Evolutionary conservation across 2,113 vertebrate species (phyloP).

Genomic region (Mormoops blainvillei): DNA sequence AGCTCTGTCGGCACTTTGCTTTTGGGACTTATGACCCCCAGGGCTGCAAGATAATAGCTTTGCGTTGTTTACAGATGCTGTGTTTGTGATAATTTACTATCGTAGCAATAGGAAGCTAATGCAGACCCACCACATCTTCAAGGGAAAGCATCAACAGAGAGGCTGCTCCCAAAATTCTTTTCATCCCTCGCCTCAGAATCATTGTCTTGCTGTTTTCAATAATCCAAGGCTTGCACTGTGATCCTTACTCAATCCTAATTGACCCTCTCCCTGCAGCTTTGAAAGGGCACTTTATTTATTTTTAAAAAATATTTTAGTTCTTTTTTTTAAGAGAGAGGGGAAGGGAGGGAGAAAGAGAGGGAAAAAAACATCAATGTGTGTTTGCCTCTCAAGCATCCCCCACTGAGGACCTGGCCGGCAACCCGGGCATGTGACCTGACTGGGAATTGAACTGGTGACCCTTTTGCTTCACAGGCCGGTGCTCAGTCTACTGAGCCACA

Average conservation of each 20-base stretch:
- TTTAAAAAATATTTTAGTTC: too few relatives aligned
- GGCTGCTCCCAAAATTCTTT: not conserved
- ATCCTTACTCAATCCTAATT: not conserved
- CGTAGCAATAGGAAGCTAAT: not conserved
- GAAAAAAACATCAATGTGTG: too few relatives aligned
- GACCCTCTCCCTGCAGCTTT: not conserved
- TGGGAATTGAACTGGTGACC: too few relatives aligned
- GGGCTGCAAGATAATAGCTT: not conserved
- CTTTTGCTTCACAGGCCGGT: too few relatives aligned
- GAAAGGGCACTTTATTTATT: too few relatives aligned
- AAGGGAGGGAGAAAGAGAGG: too few relatives aligned
- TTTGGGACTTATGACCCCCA: not conserved
- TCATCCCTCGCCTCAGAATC: not conserved
- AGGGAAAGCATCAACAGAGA: not conserved
- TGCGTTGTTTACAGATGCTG: not conserved
- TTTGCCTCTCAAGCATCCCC: too few relatives aligned
- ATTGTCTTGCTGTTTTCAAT: not conserved
- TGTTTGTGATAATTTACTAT: not conserved
- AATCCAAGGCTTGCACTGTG: not conserved
- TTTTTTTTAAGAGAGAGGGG: too few relatives aligned
- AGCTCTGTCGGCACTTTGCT: not conserved
- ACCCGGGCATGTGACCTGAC: too few relatives aligned
- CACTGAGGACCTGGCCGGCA: too few relatives aligned
- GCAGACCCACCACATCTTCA: not conserved
- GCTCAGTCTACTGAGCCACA: too few relatives aligned